phyloP scores from a whole-genome alignment of 2,888 invertebrate species.

The Heliothis peltigera region DNA sequence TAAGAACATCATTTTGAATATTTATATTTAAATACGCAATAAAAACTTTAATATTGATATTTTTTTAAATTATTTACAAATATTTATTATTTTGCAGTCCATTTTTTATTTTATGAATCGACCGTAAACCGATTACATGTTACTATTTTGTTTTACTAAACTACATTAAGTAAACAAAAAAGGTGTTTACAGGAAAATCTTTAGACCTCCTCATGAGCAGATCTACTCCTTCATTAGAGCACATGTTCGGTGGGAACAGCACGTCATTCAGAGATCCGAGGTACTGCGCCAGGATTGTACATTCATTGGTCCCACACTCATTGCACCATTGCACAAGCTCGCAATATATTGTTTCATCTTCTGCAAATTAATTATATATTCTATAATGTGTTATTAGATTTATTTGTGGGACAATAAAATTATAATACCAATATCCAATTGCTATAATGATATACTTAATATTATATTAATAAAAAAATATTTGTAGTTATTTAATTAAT shows the following conservation, averaged over 20 bases:
- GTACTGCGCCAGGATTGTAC: constrained; percentile 91
- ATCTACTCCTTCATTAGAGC: constrained; percentile 91
- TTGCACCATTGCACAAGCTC: constrained; percentile 92
- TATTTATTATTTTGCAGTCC: background rate
- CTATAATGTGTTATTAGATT: too few species aligned
- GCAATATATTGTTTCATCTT: constrained; percentile 90
- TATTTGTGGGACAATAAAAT: too few species aligned
- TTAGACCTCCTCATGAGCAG: constrained; percentile 92
- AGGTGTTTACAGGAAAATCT: constrained; percentile 90
- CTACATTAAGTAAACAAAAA: constrained; percentile 12
- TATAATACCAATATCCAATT: too few species aligned
- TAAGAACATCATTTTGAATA: too few species aligned
- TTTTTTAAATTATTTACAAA: too few species aligned
- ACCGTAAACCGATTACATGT: too few species aligned
- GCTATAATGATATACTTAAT: too few species aligned
- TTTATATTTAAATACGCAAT: too few species aligned
- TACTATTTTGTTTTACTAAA: background rate
- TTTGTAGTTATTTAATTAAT: too few species aligned
- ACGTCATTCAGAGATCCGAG: constrained; percentile 91
- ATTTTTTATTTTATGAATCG: too few species aligned
- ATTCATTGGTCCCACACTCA: constrained; percentile 72
- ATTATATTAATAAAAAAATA: too few species aligned
- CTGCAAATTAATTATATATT: constrained; percentile 68
- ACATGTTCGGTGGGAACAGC: constrained; percentile 91
- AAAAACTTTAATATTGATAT: too few species aligned